Percentiles rank a stretch among this genome's conserved stretches.
Evolutionary conservation across 2,888 invertebrate genomes (phyloP).

Genomic region (Hipparchia sbordonii): DNA sequence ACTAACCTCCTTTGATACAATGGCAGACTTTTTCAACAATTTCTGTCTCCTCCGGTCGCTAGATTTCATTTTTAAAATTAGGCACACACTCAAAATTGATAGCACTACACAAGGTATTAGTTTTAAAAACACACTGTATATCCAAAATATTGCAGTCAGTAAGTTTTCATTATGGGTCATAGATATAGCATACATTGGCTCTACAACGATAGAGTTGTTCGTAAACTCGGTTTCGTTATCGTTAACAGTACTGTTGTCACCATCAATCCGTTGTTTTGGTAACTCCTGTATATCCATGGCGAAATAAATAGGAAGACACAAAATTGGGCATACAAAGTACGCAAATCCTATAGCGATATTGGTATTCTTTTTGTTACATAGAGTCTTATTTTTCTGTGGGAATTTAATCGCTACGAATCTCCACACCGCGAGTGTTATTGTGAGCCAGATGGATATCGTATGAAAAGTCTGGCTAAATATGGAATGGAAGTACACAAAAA

Average conservation of each 20-base stretch:
- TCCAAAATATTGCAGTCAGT: conserved; percentile 91
- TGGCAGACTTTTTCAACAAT: conserved; percentile 79
- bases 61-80: conserved; percentile 90
- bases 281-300: conserved; percentile 87
- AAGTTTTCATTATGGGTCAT: conserved; percentile 85
- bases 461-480: conserved; percentile 94
- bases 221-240: conserved; percentile 49
- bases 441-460: conserved; percentile 96
- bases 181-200: conserved; percentile 85
- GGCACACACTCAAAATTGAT: conserved; percentile 89
- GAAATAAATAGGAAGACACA: conserved; percentile 92
- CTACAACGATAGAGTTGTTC: conserved; percentile 54
- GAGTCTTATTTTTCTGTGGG: conserved; percentile 90
- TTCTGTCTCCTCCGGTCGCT: conserved; percentile 90
- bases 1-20: conserved; percentile 69
- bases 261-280: conserved; percentile 37
- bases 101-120: conserved; percentile 94
- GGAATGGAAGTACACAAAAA: conserved; percentile 94
- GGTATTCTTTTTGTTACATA: conserved; percentile 92
- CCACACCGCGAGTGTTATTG: conserved; percentile 96
- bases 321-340: conserved; percentile 90
- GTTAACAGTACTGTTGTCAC: conserved; percentile 51
- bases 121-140: conserved; percentile 96
- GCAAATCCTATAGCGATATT: conserved; percentile 88
- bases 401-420: conserved; percentile 94